Percentiles rank a stretch among this genome's conserved stretches.
These are phyloP conservation scores for Pseudomyrmex flavicornis DNA, from an alignment of 1,140 invertebrate species.

Conservation along the genomic window DNA sequence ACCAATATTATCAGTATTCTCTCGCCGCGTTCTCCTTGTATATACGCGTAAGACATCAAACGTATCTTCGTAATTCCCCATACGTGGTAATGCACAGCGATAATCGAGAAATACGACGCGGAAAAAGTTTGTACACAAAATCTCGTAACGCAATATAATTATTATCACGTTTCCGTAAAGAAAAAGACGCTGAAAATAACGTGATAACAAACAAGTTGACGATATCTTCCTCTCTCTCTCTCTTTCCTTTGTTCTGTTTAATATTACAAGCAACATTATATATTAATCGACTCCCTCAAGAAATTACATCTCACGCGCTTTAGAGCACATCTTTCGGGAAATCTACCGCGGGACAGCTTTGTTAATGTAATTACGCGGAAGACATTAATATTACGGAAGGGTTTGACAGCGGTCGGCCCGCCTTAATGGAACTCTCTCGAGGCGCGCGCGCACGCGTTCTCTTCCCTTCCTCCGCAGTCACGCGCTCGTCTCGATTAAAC, in stretches of 20 bases:
- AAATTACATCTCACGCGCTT: not conserved
- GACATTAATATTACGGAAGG: slow-evolving; percentile 48
- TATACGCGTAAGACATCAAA: slow-evolving; percentile 14
- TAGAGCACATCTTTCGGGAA: slow-evolving; percentile 7
- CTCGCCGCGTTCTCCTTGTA: not conserved
- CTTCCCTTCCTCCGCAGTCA: not conserved
- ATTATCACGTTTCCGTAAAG: not conserved
- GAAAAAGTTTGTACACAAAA: no score
- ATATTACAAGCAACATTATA: not conserved
- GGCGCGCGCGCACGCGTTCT: not conserved
- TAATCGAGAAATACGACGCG: not conserved
- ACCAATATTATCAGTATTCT: slow-evolving; percentile 53
- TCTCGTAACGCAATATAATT: not conserved
- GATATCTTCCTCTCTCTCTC: no score
- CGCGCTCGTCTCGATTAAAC: slow-evolving; percentile 37
- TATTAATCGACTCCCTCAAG: not conserved
- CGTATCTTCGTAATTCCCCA: slow-evolving; percentile 16
- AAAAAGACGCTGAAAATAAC: not conserved
- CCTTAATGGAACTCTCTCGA: slow-evolving; percentile 36
- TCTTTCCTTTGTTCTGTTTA: no score
- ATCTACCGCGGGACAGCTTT: slow-evolving; percentile 5
- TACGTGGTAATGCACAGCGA: slow-evolving; percentile 4
- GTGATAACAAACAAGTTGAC: no score
- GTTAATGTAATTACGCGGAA: slow-evolving; percentile 40
- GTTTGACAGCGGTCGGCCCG: slow-evolving; percentile 44